Evolutionary conservation across 2,113 vertebrate species (phyloP), one percentile per base, ranked within the genome.

Genomic region (Fulmarus glacialis): DNA sequence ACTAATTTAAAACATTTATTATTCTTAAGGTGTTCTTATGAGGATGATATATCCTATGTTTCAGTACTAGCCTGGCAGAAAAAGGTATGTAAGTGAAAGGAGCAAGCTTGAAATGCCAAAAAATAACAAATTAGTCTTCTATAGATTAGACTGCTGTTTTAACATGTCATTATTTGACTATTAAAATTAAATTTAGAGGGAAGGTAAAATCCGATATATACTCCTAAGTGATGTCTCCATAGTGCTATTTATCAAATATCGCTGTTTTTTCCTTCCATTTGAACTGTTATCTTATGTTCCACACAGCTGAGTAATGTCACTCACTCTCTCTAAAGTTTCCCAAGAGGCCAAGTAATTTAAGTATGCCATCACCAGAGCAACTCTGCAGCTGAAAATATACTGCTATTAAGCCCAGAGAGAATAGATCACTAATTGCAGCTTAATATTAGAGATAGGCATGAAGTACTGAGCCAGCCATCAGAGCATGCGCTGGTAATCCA

Each of bases 351-450:
- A 90, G 87, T 95, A 96, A 96, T 96, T 97, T 97, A 96, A 97
- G 96, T 97, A 63, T 97, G 95, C 90, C 96, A 97, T 98, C 95
- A 94, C 82, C 92, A 96, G 87, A 97, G 91, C 91, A 97, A 95
- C 91, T 96, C 87, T 59, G 79, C 68, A 87, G 95, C 97, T 97
- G 95, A 95, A 97, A 97, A 97, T 96, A 95, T 94, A 94, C 88
- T 96, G 95, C 95, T 89, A 91, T 97, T 97, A 96, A 95, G 81
- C 60, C 95, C 91, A 89, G 89, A 85, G 97, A 97, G 95, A 94
- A 95, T 95, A 97, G 91, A 95, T 90, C 84, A 82, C 94, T 97
- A 98, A 97, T 98, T 97, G 96, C 89, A 80, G 73, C 85, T 97
- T 97, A 95, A 93, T 96, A 97, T 92, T 90, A 90, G 84, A 92